phyloP scores from a whole-genome alignment of 2,888 invertebrate species.

The Eupelmus urozonus region DNA sequence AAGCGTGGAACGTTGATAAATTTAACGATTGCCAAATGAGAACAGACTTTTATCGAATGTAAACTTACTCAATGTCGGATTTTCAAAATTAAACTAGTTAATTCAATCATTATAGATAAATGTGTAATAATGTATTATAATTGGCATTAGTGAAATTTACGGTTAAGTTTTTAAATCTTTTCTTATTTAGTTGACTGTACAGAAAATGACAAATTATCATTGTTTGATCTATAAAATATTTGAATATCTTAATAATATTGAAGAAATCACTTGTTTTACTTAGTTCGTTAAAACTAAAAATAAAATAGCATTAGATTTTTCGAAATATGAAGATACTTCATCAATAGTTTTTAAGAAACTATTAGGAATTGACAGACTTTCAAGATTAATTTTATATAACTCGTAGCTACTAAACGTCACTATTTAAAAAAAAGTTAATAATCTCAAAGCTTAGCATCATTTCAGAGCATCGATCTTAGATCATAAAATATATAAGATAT shows the following conservation, averaged over 20 bases:
- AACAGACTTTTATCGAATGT: slow-evolving; percentile 50
- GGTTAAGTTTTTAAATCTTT: slow-evolving; percentile 11
- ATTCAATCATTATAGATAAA: slow-evolving; percentile 18
- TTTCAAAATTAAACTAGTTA: slow-evolving; percentile 32
- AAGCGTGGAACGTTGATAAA: slow-evolving; percentile 6
- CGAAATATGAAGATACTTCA: slow-evolving; percentile 11
- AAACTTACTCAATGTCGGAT: slow-evolving; percentile 36
- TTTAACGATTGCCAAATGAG: slow-evolving; percentile 57
- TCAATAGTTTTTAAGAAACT: slow-evolving; percentile 37
- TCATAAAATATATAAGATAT: slow-evolving; percentile 6
- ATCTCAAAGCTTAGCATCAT: slow-evolving; percentile 22
- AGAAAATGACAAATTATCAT: slow-evolving; percentile 19
- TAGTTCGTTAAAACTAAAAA: slow-evolving; percentile 18
- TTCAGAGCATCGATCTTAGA: slow-evolving; percentile 38
- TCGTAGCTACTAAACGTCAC: slow-evolving; percentile 6
- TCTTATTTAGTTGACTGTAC: slow-evolving; percentile 16
- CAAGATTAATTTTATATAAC: slow-evolving; percentile 37
- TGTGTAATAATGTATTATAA: background rate
- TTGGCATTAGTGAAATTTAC: slow-evolving; percentile 19
- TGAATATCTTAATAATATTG: slow-evolving; percentile 19
- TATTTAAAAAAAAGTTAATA: slow-evolving; percentile 15
- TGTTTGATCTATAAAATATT: slow-evolving; percentile 1
- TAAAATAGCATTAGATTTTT: slow-evolving; percentile 23
- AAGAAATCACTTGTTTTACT: slow-evolving; percentile 18
- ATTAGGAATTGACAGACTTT: slow-evolving; percentile 48